A percentile compares a stretch with the other conserved stretches of the same genome.
These are phyloP conservation scores for Erythrolamprus reginae DNA, from an alignment of 2,113 vertebrate genomes.

Conservation along the genomic window DNA sequence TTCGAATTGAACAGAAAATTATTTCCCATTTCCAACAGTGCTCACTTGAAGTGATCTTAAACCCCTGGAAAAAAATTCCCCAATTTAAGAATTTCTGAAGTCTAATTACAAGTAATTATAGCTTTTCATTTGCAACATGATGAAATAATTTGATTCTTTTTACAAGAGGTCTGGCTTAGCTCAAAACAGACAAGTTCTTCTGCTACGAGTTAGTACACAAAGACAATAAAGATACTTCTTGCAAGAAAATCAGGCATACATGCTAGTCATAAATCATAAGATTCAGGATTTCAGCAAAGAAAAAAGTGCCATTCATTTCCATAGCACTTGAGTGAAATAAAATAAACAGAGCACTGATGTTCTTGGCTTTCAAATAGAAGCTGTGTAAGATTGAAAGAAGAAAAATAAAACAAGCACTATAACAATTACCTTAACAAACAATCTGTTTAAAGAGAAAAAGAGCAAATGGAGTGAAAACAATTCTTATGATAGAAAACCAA, in stretches of 20 bases:
- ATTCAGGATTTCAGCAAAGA: constrained; percentile 74
- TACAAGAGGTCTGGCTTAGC: constrained; percentile 95
- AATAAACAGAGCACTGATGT: constrained; percentile 76
- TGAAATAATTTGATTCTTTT: constrained; percentile 99
- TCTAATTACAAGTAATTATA: constrained; percentile 99
- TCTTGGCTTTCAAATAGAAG: constrained; percentile 62
- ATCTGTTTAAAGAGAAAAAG: constrained; percentile 34
- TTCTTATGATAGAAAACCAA: constrained; percentile 46
- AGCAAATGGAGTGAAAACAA: constrained; percentile 34
- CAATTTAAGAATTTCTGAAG: constrained; percentile 88
- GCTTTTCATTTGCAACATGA: constrained; percentile 99
- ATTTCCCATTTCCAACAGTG: constrained; percentile 88
- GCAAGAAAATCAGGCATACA: constrained; percentile 79
- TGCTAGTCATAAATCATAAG: constrained; percentile 91
- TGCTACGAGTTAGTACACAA: constrained; percentile 89
- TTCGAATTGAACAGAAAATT: constrained; percentile 94
- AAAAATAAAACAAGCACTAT: constrained; percentile 58
- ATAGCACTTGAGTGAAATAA: constrained; percentile 79
- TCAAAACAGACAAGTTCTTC: constrained; percentile 95
- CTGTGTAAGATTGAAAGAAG: constrained; percentile 46
- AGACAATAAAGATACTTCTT: constrained; percentile 92
- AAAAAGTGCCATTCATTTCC: constrained; percentile 74
- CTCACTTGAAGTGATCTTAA: constrained; percentile 88
- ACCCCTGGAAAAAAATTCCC: constrained; percentile 87
- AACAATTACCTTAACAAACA: constrained; percentile 57